Evolutionary conservation across 2,888 invertebrate genomes (phyloP).

Genomic region (Tachina lurida): DNA sequence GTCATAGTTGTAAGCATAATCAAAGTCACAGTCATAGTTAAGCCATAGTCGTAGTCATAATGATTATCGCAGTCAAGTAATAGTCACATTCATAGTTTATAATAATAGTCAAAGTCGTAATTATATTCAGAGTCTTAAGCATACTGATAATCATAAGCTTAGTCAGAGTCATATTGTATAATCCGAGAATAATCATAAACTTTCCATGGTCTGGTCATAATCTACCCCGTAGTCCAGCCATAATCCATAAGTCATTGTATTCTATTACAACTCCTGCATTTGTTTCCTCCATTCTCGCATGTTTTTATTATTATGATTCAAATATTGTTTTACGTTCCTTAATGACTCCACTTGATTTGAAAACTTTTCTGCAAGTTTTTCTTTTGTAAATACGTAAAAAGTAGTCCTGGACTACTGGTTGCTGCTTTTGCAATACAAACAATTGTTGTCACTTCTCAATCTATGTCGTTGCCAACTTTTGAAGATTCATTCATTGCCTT

Average conservation of each 20-base stretch:
- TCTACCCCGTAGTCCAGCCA: background rate
- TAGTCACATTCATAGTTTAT: background rate
- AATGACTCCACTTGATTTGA: slow-evolving; percentile 40
- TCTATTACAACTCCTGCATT: background rate
- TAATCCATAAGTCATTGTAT: background rate
- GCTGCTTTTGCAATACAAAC: slow-evolving; percentile 36
- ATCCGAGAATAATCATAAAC: no score
- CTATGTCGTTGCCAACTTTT: slow-evolving; percentile 39
- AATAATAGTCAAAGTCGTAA: no score
- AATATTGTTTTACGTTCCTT: slow-evolving; percentile 2
- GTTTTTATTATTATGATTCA: background rate
- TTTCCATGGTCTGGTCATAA: background rate
- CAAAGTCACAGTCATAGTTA: background rate
- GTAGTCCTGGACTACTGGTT: slow-evolving; percentile 15
- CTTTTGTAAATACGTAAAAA: background rate
- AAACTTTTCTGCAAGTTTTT: slow-evolving; percentile 52
- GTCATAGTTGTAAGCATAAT: no score
- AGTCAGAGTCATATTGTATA: no score
- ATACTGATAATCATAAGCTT: no score
- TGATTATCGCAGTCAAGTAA: background rate
- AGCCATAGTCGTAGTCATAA: background rate
- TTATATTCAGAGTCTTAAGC: no score
- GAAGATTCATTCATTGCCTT: slow-evolving; percentile 56
- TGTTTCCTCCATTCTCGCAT: background rate
- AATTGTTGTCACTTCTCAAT: slow-evolving; percentile 54